phyloP scores from a whole-genome alignment of 2,113 vertebrate species.

The Odocoileus virginianus region DNA sequence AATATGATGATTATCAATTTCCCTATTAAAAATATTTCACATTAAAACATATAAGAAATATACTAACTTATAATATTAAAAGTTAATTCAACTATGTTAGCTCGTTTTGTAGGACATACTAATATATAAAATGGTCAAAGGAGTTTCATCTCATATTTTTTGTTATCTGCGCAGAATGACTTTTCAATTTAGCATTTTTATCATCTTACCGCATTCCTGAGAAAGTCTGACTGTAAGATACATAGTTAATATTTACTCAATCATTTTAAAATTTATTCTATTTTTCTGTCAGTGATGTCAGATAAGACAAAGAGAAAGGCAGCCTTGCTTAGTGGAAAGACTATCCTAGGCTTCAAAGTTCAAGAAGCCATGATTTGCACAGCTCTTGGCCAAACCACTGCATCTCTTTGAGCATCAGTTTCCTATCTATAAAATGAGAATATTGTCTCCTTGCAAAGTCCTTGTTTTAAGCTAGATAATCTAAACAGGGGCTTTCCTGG shows the following conservation, averaged over 20 bases:
- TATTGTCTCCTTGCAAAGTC: background rate
- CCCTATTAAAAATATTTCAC: background rate
- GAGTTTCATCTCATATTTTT: background rate
- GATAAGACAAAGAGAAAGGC: background rate
- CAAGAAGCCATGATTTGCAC: background rate
- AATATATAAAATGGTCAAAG: background rate
- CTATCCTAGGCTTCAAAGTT: background rate
- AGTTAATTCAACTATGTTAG: background rate
- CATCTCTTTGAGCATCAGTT: background rate
- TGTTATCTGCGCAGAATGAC: background rate
- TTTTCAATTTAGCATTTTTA: constrained; percentile 44
- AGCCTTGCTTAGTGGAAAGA: background rate
- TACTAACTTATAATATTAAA: background rate
- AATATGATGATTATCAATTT: background rate
- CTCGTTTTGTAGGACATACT: background rate
- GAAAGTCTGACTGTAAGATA: background rate
- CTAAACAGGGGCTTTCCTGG: background rate
- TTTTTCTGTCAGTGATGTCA: background rate
- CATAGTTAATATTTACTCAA: background rate
- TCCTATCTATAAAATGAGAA: constrained; percentile 9
- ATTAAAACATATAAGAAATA: background rate
- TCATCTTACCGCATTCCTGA: background rate
- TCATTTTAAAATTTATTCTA: background rate
- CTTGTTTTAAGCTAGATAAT: background rate
- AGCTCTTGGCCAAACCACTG: background rate